A percentile compares a stretch with the other conserved stretches of the same genome.
These are phyloP conservation scores for Matsumyia berberina DNA, from an alignment of 2,888 invertebrate genomes.

Conservation along the genomic window DNA sequence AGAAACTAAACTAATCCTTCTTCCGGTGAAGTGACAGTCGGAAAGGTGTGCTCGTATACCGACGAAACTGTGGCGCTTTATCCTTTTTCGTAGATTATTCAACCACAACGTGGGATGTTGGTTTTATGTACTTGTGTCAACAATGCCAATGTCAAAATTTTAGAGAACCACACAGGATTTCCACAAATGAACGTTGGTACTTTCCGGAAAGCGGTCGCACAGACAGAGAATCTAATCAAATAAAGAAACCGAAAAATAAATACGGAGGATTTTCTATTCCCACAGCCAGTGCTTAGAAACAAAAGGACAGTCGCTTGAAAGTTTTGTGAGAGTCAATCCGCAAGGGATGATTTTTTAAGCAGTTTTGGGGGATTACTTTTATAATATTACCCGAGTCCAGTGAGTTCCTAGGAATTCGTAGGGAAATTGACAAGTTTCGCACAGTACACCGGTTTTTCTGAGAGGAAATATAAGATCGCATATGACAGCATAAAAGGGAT, in stretches of 20 bases:
- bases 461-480: too few relatives aligned
- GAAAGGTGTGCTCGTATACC: not conserved
- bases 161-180: not conserved
- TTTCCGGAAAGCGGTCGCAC: not conserved
- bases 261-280: not conserved
- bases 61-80: not conserved
- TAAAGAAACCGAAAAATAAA: not conserved
- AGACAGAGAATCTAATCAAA: not conserved
- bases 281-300: too few relatives aligned
- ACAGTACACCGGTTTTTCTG: too few relatives aligned
- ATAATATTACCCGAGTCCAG: too few relatives aligned
- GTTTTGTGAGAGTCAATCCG: too few relatives aligned
- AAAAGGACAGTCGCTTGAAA: too few relatives aligned
- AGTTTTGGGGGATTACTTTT: too few relatives aligned
- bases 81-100: conserved; percentile 4
- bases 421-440: too few relatives aligned
- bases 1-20: conserved; percentile 12
- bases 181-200: not conserved
- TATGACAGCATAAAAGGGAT: too few relatives aligned
- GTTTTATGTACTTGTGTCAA: conserved; percentile 12
- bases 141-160: conserved; percentile 4
- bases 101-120: not conserved
- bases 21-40: conserved; percentile 10
- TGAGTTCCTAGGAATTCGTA: too few relatives aligned
- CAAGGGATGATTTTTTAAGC: too few relatives aligned